Percentiles rank a stretch among this genome's conserved stretches.
Evolutionary conservation across 2,113 vertebrate species (phyloP).

Genomic region (Lycocorax pyrrhopterus): DNA sequence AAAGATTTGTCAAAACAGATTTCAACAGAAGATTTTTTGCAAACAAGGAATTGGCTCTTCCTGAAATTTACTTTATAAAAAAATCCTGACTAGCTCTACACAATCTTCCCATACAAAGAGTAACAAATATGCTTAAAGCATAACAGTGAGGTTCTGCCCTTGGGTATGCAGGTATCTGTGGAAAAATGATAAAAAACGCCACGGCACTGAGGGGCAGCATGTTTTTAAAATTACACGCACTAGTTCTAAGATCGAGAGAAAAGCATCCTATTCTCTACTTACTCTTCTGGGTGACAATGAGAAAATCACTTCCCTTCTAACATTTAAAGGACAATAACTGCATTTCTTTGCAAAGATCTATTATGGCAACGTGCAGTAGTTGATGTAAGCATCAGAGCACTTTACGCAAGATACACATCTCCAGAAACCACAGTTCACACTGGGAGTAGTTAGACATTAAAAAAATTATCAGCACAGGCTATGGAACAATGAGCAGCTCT

Average conservation of each 20-base stretch:
- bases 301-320: not conserved
- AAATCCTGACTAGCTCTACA: not conserved
- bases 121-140: not conserved
- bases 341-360: not conserved
- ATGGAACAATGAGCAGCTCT: not conserved
- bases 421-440: not conserved
- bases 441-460: not conserved
- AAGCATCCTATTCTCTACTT: not conserved
- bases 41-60: not conserved
- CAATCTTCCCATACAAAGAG: not conserved
- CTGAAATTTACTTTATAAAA: not conserved
- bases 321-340: not conserved
- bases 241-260: not conserved
- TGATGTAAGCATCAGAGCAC: not conserved
- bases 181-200: not conserved
- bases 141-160: not conserved
- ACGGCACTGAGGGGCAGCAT: not conserved
- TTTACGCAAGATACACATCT: not conserved
- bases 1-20: not conserved
- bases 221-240: not conserved
- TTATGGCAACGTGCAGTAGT: not conserved
- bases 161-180: not conserved
- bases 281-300: not conserved
- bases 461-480: not conserved
- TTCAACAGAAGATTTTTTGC: not conserved